These are phyloP conservation scores for Cepphus grylle DNA, from an alignment of 2,113 vertebrate species.

Conservation along the genomic window DNA sequence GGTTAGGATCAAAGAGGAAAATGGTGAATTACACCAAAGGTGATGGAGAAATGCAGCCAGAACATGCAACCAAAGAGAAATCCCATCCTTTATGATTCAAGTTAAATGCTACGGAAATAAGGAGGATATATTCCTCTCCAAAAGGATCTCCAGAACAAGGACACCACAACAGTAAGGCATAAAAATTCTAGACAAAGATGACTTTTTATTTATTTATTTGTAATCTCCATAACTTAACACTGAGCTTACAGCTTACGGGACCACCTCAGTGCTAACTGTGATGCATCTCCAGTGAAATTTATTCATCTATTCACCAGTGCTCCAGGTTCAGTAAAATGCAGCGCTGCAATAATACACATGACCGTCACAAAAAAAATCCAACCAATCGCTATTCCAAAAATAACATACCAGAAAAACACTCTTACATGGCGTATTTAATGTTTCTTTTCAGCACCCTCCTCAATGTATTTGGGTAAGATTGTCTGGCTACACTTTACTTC, in stretches of 20 bases:
- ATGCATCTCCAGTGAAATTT: background rate
- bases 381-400: slow-evolving; percentile 58
- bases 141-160: background rate
- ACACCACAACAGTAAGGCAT: background rate
- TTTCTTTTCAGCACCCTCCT: slow-evolving; percentile 54
- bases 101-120: background rate
- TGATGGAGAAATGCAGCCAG: background rate
- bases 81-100: background rate
- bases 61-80: background rate
- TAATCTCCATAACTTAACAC: background rate
- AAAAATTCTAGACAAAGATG: background rate
- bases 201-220: background rate
- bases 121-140: background rate
- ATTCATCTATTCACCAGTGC: background rate
- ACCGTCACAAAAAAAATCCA: background rate
- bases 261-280: background rate
- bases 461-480: slow-evolving; percentile 16
- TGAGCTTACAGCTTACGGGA: background rate
- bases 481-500: background rate
- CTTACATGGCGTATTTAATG: slow-evolving; percentile 12
- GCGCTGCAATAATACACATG: background rate
- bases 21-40: background rate
- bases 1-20: background rate
- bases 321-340: background rate
- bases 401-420: slow-evolving; percentile 61